These are phyloP conservation scores for Sebastes elongatus DNA, from an alignment of 2,797 vertebrate genomes.

Conservation along the genomic window DNA sequence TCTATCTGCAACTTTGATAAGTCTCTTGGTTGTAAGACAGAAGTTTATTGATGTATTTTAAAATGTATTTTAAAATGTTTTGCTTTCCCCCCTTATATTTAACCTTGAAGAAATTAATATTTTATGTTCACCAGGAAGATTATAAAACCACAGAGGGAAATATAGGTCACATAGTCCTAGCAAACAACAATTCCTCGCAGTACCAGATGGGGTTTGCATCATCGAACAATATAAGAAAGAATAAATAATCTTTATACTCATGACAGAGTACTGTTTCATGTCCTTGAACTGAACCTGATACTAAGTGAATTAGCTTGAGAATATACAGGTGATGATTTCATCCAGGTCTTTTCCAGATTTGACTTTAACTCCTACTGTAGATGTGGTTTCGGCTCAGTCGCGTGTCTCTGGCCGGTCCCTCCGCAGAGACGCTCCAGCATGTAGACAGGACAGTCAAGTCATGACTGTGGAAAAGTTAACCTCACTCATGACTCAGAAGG, in stretches of 20 bases:
- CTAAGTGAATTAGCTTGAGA: neutral
- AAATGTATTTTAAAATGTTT: neutral
- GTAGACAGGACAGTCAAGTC: constrained; percentile 17
- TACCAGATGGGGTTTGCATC: neutral
- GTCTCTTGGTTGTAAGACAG: neutral
- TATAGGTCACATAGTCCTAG: neutral
- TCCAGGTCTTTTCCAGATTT: neutral
- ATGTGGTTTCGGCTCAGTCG: neutral
- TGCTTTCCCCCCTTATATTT: neutral
- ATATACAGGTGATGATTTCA: neutral
- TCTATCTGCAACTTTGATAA: neutral
- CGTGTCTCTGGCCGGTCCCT: neutral
- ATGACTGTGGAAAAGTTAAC: constrained; percentile 62
- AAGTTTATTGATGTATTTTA: rapidly evolving
- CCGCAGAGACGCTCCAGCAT: constrained; percentile 24
- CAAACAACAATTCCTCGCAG: neutral
- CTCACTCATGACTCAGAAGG: constrained; percentile 68
- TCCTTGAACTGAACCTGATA: neutral
- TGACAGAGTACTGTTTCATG: neutral
- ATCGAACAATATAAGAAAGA: neutral
- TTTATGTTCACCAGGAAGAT: neutral
- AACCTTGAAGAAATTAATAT: neutral
- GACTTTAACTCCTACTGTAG: neutral
- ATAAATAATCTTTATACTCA: neutral
- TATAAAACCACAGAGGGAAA: neutral